Evolutionary conservation across 2,797 vertebrate species (phyloP), one percentile per base, ranked within the genome.

Genomic region (Catostomus latipinnis): DNA sequence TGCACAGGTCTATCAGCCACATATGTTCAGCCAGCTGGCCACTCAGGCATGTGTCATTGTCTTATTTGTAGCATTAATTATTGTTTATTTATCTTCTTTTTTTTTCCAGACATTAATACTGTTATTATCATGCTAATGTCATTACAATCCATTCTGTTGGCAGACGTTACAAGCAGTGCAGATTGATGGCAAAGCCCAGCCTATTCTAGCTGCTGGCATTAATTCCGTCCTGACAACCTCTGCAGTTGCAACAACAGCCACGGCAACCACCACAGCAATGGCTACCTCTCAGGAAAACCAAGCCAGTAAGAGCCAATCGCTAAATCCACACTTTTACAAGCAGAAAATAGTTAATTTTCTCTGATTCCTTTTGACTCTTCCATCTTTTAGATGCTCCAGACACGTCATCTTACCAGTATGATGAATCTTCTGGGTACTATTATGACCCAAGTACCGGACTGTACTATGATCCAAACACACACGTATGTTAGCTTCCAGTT

Each of bases 391-490:
- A 88, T 77, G 93, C 90, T 84, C 97, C 98, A 80, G 98, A 99
- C 85, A 97, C 94, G 0, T 99, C 98, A 71, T 96, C 94, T n/a
- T 99, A 99, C 88, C 97, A 99, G 60, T 99, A 96, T 78, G 97
- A 99, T 83, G 98, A 99, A 81, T 95, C 97, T 58, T 99, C 98
- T 67, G 98, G 98, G 71, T 99, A 98, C 90, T 99, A 99, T 83
- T 99, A 97, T 73, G 98, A 99, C 90, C 96, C 97, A 78, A 90
- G 95, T 78, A 97, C 96, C 78, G 96, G 97, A 61, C 94, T 99
- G 13, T 99, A 99, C 91, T 99, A 99, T 82, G 98, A 99, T 87
- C 94, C 98, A 72, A 98, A 94, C 89, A 96, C 96, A 6, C 97
- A 99, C 86, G 98, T 98, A 95, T 89, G 87, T 81, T 13, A 22